Percentiles rank a stretch among this genome's conserved stretches.
These are phyloP conservation scores for Ovibos moschatus DNA, from an alignment of 2,113 vertebrate genomes.

Conservation along the genomic window DNA sequence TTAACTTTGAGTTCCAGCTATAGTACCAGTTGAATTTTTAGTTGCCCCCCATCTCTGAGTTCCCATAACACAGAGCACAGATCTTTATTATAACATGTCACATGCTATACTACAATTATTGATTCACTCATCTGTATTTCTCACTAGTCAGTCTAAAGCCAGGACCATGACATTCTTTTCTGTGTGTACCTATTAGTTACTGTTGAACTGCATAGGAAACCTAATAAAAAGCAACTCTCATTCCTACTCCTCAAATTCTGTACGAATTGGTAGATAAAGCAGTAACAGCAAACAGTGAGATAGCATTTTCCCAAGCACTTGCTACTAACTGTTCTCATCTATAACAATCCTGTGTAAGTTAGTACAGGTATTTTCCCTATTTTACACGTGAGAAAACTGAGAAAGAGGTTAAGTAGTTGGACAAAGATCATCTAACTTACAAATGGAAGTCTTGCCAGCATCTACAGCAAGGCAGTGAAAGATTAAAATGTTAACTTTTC, in stretches of 20 bases:
- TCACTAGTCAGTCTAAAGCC: neutral
- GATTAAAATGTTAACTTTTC: neutral
- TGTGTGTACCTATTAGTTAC: neutral
- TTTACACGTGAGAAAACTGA: neutral
- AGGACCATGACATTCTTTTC: neutral
- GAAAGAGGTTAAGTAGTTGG: neutral
- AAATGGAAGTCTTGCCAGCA: neutral
- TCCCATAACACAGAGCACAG: neutral
- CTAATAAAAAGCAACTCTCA: neutral
- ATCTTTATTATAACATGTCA: neutral
- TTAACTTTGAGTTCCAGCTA: neutral
- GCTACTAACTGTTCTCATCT: neutral
- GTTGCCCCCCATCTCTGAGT: neutral
- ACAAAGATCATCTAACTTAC: neutral
- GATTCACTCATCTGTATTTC: neutral
- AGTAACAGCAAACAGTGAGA: neutral
- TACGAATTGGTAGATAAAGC: neutral
- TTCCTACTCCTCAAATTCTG: neutral
- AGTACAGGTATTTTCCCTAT: neutral
- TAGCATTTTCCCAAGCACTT: neutral
- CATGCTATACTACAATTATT: neutral
- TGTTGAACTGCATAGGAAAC: neutral
- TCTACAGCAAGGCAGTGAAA: neutral
- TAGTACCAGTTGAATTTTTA: neutral
- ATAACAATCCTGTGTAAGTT: neutral